phyloP scores from a whole-genome alignment of 2,888 invertebrate species.

The Pheosia tremula region DNA sequence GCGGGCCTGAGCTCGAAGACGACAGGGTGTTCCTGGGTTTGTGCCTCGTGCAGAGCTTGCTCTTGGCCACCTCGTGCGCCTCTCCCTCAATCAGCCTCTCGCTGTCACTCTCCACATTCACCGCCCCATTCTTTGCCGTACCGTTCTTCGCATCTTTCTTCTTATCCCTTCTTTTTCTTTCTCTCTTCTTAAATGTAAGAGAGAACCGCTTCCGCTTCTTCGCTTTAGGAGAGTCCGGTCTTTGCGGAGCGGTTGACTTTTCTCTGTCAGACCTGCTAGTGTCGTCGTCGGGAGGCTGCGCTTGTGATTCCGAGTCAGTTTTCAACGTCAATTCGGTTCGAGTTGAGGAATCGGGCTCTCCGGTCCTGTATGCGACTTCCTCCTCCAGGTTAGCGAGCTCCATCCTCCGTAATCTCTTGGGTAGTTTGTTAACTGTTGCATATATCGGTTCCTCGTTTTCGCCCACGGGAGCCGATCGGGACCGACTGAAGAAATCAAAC shows the following conservation, averaged over 20 bases:
- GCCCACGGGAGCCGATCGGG: conserved; percentile 80
- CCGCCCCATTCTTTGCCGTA: conserved; percentile 62
- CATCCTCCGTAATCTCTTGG: conserved; percentile 77
- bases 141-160: conserved; percentile 72
- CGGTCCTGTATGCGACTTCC: conserved; percentile 75
- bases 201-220: conserved; percentile 79
- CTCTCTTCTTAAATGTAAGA: conserved; percentile 76
- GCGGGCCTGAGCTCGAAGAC: conserved; percentile 78
- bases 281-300: conserved; percentile 73
- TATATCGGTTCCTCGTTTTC: conserved; percentile 80
- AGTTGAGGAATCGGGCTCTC: conserved; percentile 72
- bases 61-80: conserved; percentile 58
- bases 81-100: conserved; percentile 76
- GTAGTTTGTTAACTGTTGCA: conserved; percentile 80
- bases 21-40: conserved; percentile 72
- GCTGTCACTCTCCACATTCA: conserved; percentile 71
- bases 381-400: conserved; percentile 78
- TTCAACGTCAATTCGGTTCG: conserved; percentile 72
- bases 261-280: conserved; percentile 78
- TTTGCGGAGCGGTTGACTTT: conserved; percentile 66
- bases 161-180: conserved; percentile 75
- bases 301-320: conserved; percentile 74
- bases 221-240: conserved; percentile 75
- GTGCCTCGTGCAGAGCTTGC: conserved; percentile 68
- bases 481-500: conserved; percentile 79